These are phyloP conservation scores for Stichodactyla helianthus DNA, from an alignment of 64 coral and sea anemone species.

Conservation along the genomic window DNA sequence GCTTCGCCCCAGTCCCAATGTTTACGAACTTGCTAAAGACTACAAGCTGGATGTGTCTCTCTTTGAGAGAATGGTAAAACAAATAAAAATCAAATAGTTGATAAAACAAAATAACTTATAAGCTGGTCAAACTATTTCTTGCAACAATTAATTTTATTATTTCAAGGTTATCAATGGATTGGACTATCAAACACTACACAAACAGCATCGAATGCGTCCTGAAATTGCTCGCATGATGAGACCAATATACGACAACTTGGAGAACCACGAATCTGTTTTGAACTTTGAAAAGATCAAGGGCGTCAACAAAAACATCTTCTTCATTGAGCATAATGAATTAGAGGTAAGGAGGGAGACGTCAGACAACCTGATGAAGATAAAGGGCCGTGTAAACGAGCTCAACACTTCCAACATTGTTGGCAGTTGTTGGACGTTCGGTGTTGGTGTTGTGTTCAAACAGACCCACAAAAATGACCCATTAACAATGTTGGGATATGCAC, in stretches of 20 bases:
- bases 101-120: too few relatives aligned
- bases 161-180: slow-evolving; percentile 33
- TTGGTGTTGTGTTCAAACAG: too few relatives aligned
- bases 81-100: background rate
- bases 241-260: slow-evolving; percentile 60
- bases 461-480: too few relatives aligned
- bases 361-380: too few relatives aligned
- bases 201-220: slow-evolving; percentile 82
- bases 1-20: slow-evolving; percentile 27
- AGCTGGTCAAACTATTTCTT: too few relatives aligned
- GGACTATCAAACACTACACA: slow-evolving; percentile 42
- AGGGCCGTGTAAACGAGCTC: too few relatives aligned
- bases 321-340: slow-evolving; percentile 54
- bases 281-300: slow-evolving; percentile 76
- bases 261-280: slow-evolving; percentile 70
- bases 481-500: too few relatives aligned
- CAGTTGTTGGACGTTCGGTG: too few relatives aligned
- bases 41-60: slow-evolving; percentile 42
- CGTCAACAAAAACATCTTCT: slow-evolving; percentile 65
- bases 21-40: slow-evolving; percentile 32
- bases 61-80: slow-evolving; percentile 49
- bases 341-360: slow-evolving; percentile 38
- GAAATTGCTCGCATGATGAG: slow-evolving; percentile 76
- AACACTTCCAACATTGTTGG: too few relatives aligned
- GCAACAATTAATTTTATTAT: background rate